Conservation (phyloP, 2,113 vertebrate species). For the Ranitomeya imitator region DNA sequence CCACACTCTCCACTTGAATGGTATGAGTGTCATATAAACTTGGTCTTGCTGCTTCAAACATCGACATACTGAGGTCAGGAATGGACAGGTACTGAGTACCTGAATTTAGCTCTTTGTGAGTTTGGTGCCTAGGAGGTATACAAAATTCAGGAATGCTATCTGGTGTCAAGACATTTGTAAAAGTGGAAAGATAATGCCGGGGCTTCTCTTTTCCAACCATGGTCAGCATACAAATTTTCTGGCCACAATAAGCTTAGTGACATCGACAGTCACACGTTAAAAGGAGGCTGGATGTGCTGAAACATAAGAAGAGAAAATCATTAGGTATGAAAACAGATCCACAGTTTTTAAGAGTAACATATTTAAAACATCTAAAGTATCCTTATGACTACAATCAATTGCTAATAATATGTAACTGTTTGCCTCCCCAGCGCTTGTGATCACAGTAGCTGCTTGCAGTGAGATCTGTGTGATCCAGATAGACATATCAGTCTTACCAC, state of each 20-base stretch:
- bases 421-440: no score
- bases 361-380: no score
- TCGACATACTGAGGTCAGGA: slow-evolving; percentile 13
- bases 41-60: slow-evolving; percentile 21
- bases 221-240: slow-evolving; percentile 16
- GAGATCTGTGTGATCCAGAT: no score
- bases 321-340: background rate
- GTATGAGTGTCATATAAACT: slow-evolving; percentile 61
- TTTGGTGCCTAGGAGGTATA: slow-evolving; percentile 62
- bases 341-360: no score
- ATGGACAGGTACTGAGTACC: background rate
- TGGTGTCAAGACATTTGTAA: slow-evolving; percentile 65
- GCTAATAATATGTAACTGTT: no score
- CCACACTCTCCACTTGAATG: slow-evolving; percentile 77
- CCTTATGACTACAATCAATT: no score
- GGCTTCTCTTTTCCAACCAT: slow-evolving; percentile 39
- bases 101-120: background rate
- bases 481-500: no score
- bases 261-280: background rate
- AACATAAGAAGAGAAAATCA: slow-evolving; percentile 9
- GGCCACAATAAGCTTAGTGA: slow-evolving; percentile 3
- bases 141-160: slow-evolving; percentile 68
- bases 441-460: no score
- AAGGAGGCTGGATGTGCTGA: slow-evolving; percentile 5
- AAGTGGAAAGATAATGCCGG: background rate